Conservation (phyloP, 2,113 vertebrate genomes). For the Sardina pilchardus region DNA sequence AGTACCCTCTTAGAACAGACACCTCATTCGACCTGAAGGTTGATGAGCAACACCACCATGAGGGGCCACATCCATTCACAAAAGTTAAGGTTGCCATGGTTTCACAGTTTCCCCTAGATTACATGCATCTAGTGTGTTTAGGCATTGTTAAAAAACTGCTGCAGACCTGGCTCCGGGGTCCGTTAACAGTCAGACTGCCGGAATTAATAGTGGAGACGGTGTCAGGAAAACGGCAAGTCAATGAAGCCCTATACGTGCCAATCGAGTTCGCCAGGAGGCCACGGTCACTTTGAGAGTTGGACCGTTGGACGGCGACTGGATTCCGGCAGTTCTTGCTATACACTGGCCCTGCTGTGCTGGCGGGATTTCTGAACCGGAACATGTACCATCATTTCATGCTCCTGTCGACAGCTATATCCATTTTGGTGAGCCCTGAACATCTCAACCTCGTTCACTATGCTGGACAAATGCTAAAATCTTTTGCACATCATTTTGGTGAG, state of each 20-base stretch:
- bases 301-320: conserved; percentile 15
- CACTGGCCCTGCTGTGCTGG: conserved; percentile 18
- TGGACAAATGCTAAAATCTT: background rate
- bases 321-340: conserved; percentile 20
- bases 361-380: background rate
- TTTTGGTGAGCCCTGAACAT: background rate
- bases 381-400: background rate
- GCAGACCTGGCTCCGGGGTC: conserved; percentile 23
- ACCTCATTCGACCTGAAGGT: background rate
- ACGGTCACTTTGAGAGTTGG: conserved; percentile 16
- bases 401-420: background rate
- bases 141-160: conserved; percentile 15
- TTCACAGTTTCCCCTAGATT: conserved; percentile 13
- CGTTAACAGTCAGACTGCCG: background rate
- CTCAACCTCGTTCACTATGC: background rate
- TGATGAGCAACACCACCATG: conserved; percentile 20
- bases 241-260: too few species aligned
- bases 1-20: conserved; percentile 11
- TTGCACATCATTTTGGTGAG: conserved; percentile 22
- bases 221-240: too few species aligned
- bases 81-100: conserved; percentile 4
- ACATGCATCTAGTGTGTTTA: conserved; percentile 23
- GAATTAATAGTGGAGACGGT: too few species aligned
- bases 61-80: conserved; percentile 15
- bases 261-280: conserved; percentile 21